Base-by-base conservation (phyloP, 2,888 invertebrate genomes). In the Leucozona laternaria region DNA sequence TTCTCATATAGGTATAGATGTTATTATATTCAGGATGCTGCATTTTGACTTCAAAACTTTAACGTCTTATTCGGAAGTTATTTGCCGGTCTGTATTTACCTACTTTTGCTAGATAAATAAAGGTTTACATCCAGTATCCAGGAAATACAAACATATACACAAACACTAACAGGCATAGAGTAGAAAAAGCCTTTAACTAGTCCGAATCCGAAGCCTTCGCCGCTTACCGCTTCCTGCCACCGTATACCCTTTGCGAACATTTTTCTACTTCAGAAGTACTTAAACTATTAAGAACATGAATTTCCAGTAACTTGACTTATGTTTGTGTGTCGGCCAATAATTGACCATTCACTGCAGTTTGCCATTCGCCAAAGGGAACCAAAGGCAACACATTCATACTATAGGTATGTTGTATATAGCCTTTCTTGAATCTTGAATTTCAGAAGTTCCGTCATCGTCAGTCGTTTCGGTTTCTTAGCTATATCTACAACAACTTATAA, bases 271-370 rank as follows among this genome's bases (percentile, higher is more conserved):
- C 68, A 68, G 53, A 70, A 70, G 82, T 79, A 86, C 78, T 86
- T 82, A 79, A 86, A 79, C 86, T 82, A 75, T 86, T 86, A 86
- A 45, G 80, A 72, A 70, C 80, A 71, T 66, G 75, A 64, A 78
- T 58, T 82, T 82, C 78, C 75, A 78, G 82, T 79, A 68, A 85
- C 77, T 77, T 81, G 78, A 82, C 86, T 75, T 82, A 70, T 78
- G 75, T 68, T 68, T 68, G 68, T 68, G 68, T 68, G 68, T 82
- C 75, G 70, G 73, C 75, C 73, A 86, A 82, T 81, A 85, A 85
- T 79, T 86, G 86, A 79, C 82, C 82, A 82, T 79, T 83, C 79
- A 68, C 83, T 79, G 55, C 68, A 81, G 81, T 80, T 85, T 73
- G 82, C 72, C 85, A 43, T 76, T 66, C 34, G 55, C 37, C 48